Conservation (phyloP, 2,113 vertebrate species). For the Catharus minimus region DNA sequence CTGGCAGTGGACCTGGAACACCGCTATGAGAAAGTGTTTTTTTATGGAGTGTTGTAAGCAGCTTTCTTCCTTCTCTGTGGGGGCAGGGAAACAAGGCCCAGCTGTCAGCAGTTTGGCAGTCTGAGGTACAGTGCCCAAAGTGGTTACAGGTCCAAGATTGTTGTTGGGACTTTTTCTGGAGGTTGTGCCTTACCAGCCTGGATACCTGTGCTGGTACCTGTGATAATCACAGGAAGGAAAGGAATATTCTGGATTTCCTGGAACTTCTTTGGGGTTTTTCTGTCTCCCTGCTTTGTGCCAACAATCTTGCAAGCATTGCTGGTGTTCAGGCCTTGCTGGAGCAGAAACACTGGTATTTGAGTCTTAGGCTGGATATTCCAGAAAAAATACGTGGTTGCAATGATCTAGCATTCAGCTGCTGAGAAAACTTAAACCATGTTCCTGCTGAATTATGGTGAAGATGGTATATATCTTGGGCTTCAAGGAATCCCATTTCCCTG, state of each 20-base stretch:
- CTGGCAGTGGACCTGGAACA: neutral
- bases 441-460: neutral
- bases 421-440: neutral
- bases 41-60: neutral
- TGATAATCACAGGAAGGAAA: neutral
- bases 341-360: neutral
- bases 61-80: neutral
- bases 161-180: neutral
- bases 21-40: neutral
- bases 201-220: neutral
- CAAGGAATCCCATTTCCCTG: neutral
- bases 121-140: neutral
- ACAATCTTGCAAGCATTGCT: neutral
- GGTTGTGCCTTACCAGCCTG: neutral
- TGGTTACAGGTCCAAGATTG: neutral
- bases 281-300: neutral
- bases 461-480: neutral
- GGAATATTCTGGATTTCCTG: neutral
- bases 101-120: neutral
- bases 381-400: neutral
- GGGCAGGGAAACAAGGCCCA: neutral
- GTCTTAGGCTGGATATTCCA: neutral
- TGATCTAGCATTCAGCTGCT: neutral
- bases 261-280: neutral
- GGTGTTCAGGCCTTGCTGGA: neutral